Conservation (phyloP, 2,888 invertebrate species). For the Chymomyza procnemis region DNA sequence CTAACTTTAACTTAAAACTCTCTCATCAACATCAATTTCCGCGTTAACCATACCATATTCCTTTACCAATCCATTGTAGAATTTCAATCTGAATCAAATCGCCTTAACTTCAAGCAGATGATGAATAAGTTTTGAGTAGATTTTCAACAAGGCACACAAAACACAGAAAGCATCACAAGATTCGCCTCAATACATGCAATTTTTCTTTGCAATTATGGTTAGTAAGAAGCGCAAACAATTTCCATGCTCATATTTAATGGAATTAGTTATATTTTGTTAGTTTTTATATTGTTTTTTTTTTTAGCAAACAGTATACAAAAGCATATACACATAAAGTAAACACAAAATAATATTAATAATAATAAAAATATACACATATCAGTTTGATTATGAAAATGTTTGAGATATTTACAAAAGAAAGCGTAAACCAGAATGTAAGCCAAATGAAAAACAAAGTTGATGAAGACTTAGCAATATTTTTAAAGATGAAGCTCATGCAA, state of each 20-base stretch:
- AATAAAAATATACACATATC: neutral
- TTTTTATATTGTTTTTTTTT: neutral
- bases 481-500: constrained; percentile 31
- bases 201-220: neutral
- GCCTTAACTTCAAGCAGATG: neutral
- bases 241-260: neutral
- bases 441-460: constrained; percentile 1
- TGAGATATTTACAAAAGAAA: constrained; percentile 26
- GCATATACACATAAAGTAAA: constrained; percentile 15
- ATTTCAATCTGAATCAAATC: neutral
- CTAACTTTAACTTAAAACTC: no score
- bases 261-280: constrained; percentile 33
- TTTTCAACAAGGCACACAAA: neutral
- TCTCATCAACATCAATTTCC: no score
- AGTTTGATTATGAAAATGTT: constrained; percentile 8
- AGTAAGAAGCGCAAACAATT: constrained; percentile 1
- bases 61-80: neutral
- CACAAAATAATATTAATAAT: no score
- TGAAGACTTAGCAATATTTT: neutral
- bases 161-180: neutral
- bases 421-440: constrained; percentile 41
- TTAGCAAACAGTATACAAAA: constrained; percentile 19
- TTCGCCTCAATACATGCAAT: constrained; percentile 9
- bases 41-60: no score
- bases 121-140: neutral